These are phyloP conservation scores for Netelia melanura DNA, from an alignment of 2,888 invertebrate genomes.

Conservation along the genomic window DNA sequence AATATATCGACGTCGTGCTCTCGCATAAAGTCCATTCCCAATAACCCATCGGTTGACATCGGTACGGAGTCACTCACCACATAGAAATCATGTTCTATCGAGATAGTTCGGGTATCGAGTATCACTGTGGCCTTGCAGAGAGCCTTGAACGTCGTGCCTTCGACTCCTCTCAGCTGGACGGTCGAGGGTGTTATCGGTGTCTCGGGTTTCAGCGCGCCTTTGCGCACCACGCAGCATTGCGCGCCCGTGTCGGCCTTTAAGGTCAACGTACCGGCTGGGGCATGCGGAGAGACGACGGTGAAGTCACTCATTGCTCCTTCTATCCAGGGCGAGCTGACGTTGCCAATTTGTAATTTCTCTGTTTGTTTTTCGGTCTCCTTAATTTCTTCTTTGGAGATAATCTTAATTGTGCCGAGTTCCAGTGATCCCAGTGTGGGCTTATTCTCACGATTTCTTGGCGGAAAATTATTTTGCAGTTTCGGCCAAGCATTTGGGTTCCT, in stretches of 20 bases:
- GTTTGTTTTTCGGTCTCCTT: no score
- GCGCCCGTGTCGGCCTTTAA: neutral
- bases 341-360: neutral
- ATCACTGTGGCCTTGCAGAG: no score
- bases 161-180: neutral
- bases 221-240: slow-evolving; percentile 1
- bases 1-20: slow-evolving; percentile 8
- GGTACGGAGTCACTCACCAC: slow-evolving; percentile 3
- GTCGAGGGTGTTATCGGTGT: neutral
- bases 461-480: no score
- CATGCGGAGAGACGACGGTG: neutral
- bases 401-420: neutral
- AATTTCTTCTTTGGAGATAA: neutral
- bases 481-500: no score
- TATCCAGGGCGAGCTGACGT: neutral
- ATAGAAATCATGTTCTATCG: neutral
- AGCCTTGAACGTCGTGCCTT: neutral
- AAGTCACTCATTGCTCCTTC: neutral
- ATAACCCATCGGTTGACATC: neutral
- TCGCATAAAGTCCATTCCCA: slow-evolving; percentile 28
- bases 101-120: no score
- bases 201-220: neutral
- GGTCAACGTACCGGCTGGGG: neutral
- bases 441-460: no score
- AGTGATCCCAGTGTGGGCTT: neutral